These are phyloP conservation scores for Pollenia angustigena DNA, from an alignment of 2,888 invertebrate species.

Conservation along the genomic window DNA sequence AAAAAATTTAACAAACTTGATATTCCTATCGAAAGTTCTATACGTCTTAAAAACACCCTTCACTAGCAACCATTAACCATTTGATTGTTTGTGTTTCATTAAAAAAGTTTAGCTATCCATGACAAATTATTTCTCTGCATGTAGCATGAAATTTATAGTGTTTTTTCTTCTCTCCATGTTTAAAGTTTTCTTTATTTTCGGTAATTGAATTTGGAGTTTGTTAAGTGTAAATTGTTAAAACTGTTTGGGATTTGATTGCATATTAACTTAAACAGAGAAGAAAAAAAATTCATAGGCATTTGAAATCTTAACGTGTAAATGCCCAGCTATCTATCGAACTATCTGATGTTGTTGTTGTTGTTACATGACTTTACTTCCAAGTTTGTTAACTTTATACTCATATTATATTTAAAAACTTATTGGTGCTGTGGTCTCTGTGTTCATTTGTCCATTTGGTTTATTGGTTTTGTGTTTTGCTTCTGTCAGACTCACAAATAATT, in stretches of 20 bases:
- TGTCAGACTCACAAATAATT: slow-evolving; percentile 17
- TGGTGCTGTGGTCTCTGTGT: neutral
- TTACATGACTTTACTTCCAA: slow-evolving; percentile 60
- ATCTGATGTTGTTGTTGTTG: slow-evolving; percentile 56
- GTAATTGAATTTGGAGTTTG: slow-evolving; percentile 73
- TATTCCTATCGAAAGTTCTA: too few relatives aligned
- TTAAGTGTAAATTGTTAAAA: slow-evolving; percentile 68
- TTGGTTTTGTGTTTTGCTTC: slow-evolving; percentile 20
- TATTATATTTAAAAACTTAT: neutral
- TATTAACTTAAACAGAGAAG: slow-evolving; percentile 35
- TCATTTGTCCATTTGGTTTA: slow-evolving; percentile 18
- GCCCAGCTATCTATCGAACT: slow-evolving; percentile 41
- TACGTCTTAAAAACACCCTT: too few relatives aligned
- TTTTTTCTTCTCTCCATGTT: slow-evolving; percentile 35
- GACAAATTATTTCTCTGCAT: too few relatives aligned
- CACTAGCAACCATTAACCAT: too few relatives aligned
- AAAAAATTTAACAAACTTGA: too few relatives aligned
- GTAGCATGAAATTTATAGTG: slow-evolving; percentile 58
- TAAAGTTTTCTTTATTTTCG: slow-evolving; percentile 62
- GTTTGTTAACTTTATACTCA: slow-evolving; percentile 58
- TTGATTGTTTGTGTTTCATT: too few relatives aligned
- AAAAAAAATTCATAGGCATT: slow-evolving; percentile 52
- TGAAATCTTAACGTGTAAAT: slow-evolving; percentile 51
- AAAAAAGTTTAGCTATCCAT: too few relatives aligned
- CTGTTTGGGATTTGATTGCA: slow-evolving; percentile 30